Evolutionary conservation across 37 sponge, comb jelly and placozoan genomes (phyloP).

Genomic region (Ephydatia muelleri): DNA sequence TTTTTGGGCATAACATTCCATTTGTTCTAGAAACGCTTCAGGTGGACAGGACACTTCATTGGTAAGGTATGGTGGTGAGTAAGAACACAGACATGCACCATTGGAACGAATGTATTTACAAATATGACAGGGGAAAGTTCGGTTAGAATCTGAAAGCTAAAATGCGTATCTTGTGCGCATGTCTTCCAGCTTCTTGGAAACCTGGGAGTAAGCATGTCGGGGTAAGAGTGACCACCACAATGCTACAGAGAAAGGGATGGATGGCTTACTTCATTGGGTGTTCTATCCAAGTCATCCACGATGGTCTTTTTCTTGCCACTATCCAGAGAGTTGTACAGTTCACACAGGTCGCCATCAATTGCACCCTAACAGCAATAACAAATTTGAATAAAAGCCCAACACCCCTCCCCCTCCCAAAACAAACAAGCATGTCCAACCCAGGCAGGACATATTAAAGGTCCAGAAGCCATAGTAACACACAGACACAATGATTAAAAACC

Average conservation of each 20-base stretch:
- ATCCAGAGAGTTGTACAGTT: constrained; percentile 95
- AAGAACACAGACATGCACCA: background rate
- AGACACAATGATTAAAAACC: constrained; percentile 39
- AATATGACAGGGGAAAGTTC: constrained; percentile 5
- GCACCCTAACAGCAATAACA: constrained; percentile 55
- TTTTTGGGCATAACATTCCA: background rate
- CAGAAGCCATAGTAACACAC: constrained; percentile 4
- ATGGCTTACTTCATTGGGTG: constrained; percentile 86
- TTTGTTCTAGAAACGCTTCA: background rate
- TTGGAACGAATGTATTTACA: background rate
- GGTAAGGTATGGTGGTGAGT: background rate
- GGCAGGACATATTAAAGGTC: constrained; percentile 13
- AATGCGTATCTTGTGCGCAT: constrained; percentile 95
- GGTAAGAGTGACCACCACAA: background rate
- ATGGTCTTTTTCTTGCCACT: constrained; percentile 78
- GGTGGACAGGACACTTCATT: background rate
- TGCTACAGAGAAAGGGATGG: background rate
- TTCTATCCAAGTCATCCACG: constrained; percentile 91
- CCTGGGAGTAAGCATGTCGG: constrained; percentile 33
- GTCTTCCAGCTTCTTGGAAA: constrained; percentile 98
- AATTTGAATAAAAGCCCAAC: background rate
- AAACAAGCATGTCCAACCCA: background rate
- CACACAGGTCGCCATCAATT: constrained; percentile 98
- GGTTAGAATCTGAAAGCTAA: constrained; percentile 16
- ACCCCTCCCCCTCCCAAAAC: too few relatives aligned